Percentiles rank a stretch among this genome's conserved stretches.
phyloP scores from a whole-genome alignment of 1,140 invertebrate genomes.

The Dryas iulia region DNA sequence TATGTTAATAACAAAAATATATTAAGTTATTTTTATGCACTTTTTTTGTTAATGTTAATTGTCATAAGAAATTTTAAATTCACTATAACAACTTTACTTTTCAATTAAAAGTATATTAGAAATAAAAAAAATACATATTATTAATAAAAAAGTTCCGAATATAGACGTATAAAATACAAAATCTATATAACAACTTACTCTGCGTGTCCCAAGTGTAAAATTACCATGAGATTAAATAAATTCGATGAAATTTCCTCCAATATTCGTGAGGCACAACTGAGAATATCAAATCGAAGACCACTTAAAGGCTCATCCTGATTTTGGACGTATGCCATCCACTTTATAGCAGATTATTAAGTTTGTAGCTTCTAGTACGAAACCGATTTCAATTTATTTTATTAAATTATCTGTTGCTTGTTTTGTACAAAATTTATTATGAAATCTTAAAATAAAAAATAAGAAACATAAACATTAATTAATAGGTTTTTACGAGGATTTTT shows the following conservation, averaged over 20 bases:
- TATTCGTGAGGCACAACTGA: background rate
- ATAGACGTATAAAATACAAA: background rate
- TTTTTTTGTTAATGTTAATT: too few relatives aligned
- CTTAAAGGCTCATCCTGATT: slow-evolving; percentile 3
- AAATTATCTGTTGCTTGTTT: background rate
- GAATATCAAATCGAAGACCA: background rate
- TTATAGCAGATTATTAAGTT: background rate
- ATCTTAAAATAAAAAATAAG: background rate
- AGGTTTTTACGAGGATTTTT: background rate
- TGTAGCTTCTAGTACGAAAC: background rate
- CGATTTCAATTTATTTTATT: background rate
- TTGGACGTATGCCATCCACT: background rate
- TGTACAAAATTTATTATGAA: background rate
- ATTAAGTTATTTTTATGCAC: too few relatives aligned
- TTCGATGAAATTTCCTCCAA: background rate
- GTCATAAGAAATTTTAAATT: too few relatives aligned
- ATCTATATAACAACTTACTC: background rate
- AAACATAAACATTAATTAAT: background rate
- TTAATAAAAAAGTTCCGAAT: background rate
- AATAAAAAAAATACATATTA: too few relatives aligned
- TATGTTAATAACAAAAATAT: too few relatives aligned
- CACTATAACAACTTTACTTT: too few relatives aligned
- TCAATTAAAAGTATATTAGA: too few relatives aligned
- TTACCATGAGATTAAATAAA: background rate
- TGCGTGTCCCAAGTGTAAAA: background rate